These are phyloP conservation scores for Agrochola circellaris DNA, from an alignment of 2,888 invertebrate genomes.

Conservation along the genomic window DNA sequence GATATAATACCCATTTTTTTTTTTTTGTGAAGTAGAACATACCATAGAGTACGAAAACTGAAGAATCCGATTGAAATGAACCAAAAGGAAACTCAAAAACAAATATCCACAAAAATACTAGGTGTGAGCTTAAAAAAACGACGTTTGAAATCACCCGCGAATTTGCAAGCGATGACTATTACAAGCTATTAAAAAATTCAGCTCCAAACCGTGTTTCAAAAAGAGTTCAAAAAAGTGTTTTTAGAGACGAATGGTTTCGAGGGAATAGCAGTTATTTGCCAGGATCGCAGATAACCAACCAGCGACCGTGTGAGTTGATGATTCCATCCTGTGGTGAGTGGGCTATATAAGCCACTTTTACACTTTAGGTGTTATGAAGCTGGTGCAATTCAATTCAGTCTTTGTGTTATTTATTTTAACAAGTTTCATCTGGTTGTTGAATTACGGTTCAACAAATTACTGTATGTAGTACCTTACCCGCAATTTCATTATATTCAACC, in stretches of 20 bases:
- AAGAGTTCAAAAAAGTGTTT: slow-evolving; percentile 20
- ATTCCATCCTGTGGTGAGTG: slow-evolving; percentile 14
- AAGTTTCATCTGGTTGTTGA: background rate
- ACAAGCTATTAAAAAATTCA: slow-evolving; percentile 35
- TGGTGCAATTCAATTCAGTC: slow-evolving; percentile 8
- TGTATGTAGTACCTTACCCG: background rate
- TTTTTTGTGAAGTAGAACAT: background rate
- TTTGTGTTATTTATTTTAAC: background rate
- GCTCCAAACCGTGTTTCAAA: slow-evolving; percentile 8
- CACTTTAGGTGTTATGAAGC: slow-evolving; percentile 26
- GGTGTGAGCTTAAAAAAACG: slow-evolving; percentile 11
- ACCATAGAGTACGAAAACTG: background rate
- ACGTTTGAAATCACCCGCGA: slow-evolving; percentile 14
- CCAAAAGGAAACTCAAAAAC: slow-evolving; percentile 1
- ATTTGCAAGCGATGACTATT: slow-evolving; percentile 20
- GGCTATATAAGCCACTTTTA: slow-evolving; percentile 18
- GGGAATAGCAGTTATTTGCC: slow-evolving; percentile 27
- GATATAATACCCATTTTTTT: too few species aligned
- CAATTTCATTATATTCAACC: background rate
- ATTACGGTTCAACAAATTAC: background rate
- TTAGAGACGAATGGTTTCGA: slow-evolving; percentile 10
- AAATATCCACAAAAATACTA: slow-evolving; percentile 3
- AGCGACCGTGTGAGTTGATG: slow-evolving; percentile 25
- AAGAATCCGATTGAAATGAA: background rate
- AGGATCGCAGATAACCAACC: background rate